Evolutionary conservation across 35 echinoderm and acorn worm species (phyloP), one percentile per base, ranked within the genome.

Genomic region (Stichopus chloronotus): DNA sequence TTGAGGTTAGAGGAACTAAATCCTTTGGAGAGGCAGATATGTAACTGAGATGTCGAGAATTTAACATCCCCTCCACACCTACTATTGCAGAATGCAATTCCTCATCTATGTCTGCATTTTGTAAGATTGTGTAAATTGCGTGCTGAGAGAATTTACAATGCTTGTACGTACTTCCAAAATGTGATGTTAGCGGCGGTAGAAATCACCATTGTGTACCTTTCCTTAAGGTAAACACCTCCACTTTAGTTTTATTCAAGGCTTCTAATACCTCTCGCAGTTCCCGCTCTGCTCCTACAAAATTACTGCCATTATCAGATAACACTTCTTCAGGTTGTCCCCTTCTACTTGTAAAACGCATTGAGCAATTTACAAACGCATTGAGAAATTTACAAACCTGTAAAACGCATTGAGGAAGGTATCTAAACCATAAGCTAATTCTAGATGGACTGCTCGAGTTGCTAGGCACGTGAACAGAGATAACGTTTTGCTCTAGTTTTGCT

Each of bases 401-500:
- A 93, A 93, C 14, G 92, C 82, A 93, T 93, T 93, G 55, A 93
- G n/a, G n/a, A n/a, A n/a, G n/a, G n/a, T n/a, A n/a, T 93, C 92
- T 87, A 93, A 77, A 24, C 82, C 81, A 87, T 93, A 87, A 9
- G 82, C 82, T 53, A 87, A 57, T 78, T 93, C 92, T 20, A 93
- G 81, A 53, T 93, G 82, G 21, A 93, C 92, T 8, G 92, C 92
- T 86, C 92, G 16, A 52, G 92, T 77, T 21, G 92, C 68, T 87
- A 87, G 16, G 54, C 83, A 93, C 13, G 53, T 87, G 16, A 93
- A 93, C 53, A 93, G 52, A 93, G 9, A 57, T 93, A 93, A 22
- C 83, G 10, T 87, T 93, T 93, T 11, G 84, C 69, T 87, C 69
- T 52, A 14, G 11, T 11, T 43, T 72, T 87, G 4, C 92, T 83